Conservation (phyloP, 2,113 vertebrate genomes). For the Pollimyrus isidori region DNA sequence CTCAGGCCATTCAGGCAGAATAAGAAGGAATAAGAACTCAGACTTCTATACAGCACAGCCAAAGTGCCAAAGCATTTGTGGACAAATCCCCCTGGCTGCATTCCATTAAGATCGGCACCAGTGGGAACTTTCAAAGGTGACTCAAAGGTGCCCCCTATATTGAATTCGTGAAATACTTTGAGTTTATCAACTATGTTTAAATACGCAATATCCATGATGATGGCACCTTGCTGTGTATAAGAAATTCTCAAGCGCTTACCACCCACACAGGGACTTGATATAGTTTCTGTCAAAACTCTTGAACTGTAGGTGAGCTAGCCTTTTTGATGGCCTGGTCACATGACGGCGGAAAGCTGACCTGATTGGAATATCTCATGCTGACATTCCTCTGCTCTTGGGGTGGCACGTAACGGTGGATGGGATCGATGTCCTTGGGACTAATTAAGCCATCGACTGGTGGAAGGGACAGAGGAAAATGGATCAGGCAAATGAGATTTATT, state of each 20-base stretch:
- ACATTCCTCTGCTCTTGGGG: conserved; percentile 81
- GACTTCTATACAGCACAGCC: not conserved
- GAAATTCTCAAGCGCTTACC: not conserved
- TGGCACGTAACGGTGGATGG: conserved; percentile 75
- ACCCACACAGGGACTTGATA: not conserved
- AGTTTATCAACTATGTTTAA: not conserved
- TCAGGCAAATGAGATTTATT: conserved; percentile 6
- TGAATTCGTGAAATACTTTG: not conserved
- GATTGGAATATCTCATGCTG: conserved; percentile 95
- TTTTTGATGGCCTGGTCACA: not conserved
- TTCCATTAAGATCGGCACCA: not conserved
- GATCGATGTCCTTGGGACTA: conserved; percentile 89
- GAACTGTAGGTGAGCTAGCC: not conserved
- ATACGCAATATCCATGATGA: not conserved
- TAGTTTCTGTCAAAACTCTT: not conserved
- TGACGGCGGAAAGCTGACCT: conserved; percentile 59
- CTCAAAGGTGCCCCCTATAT: not conserved
- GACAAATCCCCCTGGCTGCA: not conserved
- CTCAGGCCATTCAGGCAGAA: not conserved
- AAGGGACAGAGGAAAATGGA: not conserved
- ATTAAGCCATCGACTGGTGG: conserved; percentile 80
- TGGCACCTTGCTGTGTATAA: not conserved
- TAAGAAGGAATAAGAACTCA: not conserved
- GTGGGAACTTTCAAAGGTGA: not conserved
- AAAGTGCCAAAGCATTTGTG: not conserved